phyloP scores from a whole-genome alignment of 2,888 invertebrate species.

The Oconnorella tubifera region DNA sequence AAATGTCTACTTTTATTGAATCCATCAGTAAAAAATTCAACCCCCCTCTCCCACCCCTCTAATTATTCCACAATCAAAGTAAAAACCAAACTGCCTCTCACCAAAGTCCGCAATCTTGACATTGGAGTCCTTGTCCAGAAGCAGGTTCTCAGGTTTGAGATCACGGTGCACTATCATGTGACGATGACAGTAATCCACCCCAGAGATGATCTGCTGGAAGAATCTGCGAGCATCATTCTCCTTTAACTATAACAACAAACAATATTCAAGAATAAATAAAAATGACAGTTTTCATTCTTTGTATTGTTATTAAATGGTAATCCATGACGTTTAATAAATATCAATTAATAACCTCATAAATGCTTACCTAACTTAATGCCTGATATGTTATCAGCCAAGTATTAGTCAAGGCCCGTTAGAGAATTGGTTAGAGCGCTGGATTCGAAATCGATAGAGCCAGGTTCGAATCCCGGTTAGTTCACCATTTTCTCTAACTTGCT shows the following conservation, averaged over 20 bases:
- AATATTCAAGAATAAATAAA: no score
- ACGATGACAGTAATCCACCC: conserved; percentile 97
- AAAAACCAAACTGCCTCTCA: no score
- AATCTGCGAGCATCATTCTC: conserved; percentile 95
- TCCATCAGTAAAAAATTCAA: neutral
- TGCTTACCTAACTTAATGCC: neutral
- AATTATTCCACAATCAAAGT: neutral
- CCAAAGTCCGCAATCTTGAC: conserved; percentile 93
- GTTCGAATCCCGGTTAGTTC: no score
- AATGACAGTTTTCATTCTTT: no score
- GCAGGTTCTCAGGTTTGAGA: conserved; percentile 92
- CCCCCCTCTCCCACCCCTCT: neutral
- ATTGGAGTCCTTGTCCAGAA: conserved; percentile 86
- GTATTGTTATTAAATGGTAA: no score
- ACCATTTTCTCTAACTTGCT: no score
- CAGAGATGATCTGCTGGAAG: conserved; percentile 99
- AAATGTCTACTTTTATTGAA: no score
- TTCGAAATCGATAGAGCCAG: no score
- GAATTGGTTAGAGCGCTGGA: no score
- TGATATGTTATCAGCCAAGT: no score
- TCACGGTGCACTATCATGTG: conserved; percentile 99
- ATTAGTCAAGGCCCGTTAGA: no score
- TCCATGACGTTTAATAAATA: no score
- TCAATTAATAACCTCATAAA: neutral
- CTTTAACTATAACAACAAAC: conserved; percentile 65